Conservation (phyloP, 2,797 vertebrate species). For the Leucoraja ocellata region DNA sequence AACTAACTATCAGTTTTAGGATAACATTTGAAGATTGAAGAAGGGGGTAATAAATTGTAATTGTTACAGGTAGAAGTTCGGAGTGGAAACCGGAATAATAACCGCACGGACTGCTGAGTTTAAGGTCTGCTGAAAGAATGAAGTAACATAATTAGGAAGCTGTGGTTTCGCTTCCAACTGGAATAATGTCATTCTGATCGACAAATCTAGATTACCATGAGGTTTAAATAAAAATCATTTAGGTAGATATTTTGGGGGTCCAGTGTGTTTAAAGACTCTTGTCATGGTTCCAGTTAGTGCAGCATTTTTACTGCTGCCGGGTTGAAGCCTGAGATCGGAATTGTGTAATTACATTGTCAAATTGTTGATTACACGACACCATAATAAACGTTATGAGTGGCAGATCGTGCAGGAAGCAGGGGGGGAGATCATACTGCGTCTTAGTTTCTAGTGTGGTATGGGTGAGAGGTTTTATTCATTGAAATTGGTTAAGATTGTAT, state of each 20-base stretch:
- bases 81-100: neutral
- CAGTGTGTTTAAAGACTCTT: neutral
- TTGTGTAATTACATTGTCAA: conserved; percentile 23
- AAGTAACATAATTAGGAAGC: neutral
- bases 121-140: neutral
- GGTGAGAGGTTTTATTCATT: conserved; percentile 6
- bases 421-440: neutral
- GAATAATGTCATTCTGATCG: neutral
- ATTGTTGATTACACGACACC: neutral
- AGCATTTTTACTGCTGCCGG: neutral
- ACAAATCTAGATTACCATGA: neutral
- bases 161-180: neutral
- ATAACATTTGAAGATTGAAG: neutral
- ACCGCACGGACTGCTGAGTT: neutral
- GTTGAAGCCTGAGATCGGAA: neutral
- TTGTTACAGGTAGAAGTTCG: neutral
- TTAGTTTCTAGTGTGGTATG: too few relatives aligned
- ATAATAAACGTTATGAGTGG: neutral
- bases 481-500: neutral
- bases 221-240: neutral
- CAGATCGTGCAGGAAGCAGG: neutral
- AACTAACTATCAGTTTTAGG: neutral
- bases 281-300: neutral
- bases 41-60: neutral
- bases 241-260: neutral